Conservation (phyloP, 2,113 vertebrate genomes). For the Corythaixoides concolor region DNA sequence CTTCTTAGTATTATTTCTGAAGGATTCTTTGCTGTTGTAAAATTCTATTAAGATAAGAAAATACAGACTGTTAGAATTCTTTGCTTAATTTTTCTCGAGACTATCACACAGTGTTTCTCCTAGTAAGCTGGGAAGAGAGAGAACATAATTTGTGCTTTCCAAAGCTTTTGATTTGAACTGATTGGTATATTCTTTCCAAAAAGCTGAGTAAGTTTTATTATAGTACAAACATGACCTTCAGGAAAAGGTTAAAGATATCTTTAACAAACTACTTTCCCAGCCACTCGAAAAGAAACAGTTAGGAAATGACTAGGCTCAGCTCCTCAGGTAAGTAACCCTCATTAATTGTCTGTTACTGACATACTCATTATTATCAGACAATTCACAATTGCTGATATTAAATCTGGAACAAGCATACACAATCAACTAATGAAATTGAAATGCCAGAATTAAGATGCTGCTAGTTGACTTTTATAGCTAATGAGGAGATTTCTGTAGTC, state of each 20-base stretch:
- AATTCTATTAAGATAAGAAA: slow-evolving; percentile 65
- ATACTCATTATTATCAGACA: neutral
- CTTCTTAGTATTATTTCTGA: slow-evolving; percentile 14
- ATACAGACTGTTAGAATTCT: neutral
- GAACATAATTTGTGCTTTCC: slow-evolving; percentile 45
- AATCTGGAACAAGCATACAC: neutral
- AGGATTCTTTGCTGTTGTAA: slow-evolving; percentile 10
- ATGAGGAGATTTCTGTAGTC: slow-evolving; percentile 28
- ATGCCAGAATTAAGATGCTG: slow-evolving; percentile 6
- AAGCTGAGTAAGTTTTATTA: slow-evolving; percentile 31
- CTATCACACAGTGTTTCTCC: neutral
- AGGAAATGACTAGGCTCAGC: neutral
- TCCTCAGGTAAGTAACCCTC: neutral
- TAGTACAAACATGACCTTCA: slow-evolving; percentile 39
- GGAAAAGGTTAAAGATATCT: slow-evolving; percentile 3
- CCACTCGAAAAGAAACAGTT: neutral
- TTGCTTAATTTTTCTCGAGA: slow-evolving; percentile 17
- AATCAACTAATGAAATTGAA: neutral
- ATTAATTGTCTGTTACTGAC: neutral
- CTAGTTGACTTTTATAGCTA: slow-evolving; percentile 19
- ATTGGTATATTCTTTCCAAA: slow-evolving; percentile 38
- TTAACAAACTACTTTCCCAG: neutral
- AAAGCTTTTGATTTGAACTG: slow-evolving; percentile 50
- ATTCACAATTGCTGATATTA: neutral
- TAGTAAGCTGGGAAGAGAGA: neutral